Evolutionary conservation across 2,113 vertebrate genomes (phyloP), one percentile per base, ranked within the genome.

Genomic region (Xiphophorus maculatus): DNA sequence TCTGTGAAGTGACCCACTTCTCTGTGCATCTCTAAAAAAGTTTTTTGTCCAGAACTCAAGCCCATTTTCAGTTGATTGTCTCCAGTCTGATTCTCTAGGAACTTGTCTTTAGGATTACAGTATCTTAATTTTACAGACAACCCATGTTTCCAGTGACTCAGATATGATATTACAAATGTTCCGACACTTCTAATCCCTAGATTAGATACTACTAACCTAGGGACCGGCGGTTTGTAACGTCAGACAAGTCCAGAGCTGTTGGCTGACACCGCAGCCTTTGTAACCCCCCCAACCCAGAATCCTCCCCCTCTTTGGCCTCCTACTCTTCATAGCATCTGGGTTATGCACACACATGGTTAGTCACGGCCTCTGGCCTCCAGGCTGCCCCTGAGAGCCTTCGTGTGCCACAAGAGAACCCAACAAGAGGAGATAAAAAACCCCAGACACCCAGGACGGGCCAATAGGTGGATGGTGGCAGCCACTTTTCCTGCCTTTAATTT

Each of bases 301-400:
- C 28, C 84, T 75, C 64, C 75, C 64, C 74, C 79, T 65, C 76
- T 60, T 64, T 89, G 85, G 92, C 92, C 91, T 88, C 84, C 83
- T 85, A 85, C 81, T 88, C 81, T 79, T 74, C 28, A 48, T 54
- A 83, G 91, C 90, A 93, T 94, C 92, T 94, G 92, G 86, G 90
- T 89, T 87, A 89, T 74, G 84, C 82, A 75, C 82, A 81, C 83
- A 80, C 83, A 74, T 54, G 70, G 81, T 90, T 86, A 81, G 84
- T 82, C 71, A 35, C 61, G 78, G 79, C 88, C 90, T 73, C 71
- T 81, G 83, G 89, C 71, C 86, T 82, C 77, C 73, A 76, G 77
- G 30, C 10, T 73, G 73, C 63, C 82, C 79, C 75, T 60, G 29
- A 84, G 84, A 28, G 6, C 44, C 35, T 67, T 83, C 75, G 75